Base-by-base conservation (phyloP, 2,797 vertebrate genomes). In the Mormyrops boulengeri region DNA sequence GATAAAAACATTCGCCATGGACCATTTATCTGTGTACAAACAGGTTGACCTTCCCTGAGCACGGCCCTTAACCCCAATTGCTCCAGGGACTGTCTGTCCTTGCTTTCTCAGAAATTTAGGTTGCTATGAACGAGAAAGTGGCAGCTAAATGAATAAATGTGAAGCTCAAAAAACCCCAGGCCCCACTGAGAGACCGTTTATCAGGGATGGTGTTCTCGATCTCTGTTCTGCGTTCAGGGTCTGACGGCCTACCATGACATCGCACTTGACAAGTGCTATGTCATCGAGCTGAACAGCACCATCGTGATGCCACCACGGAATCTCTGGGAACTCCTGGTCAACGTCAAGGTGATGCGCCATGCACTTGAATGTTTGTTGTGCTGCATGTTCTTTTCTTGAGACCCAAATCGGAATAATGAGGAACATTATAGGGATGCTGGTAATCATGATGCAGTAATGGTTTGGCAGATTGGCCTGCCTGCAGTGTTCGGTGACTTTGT, bases 231-330 rank as follows among this genome's bases (percentile, higher is more conserved):
- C 3, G 52, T 0, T 0, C 94, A 99, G 98, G 97, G 97, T 22
- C 94, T 99, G 92, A 99, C 98, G 0, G 98, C 98, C 17, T 99
- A 99, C 88, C 97, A 98, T 0, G 98, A 99, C 94, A 97, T 98
- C 52, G 96, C 96, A 0, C 94, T 99, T 94, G 97, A 99, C 94
- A 98, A 98, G 90, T 99, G 98, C 94, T 99, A 98, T 0, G 96
- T 99, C 80, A 98, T 97, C 0, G 97, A 98, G 91, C 96, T 99
- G 88, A 99, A 99, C 94, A 98, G 97, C 92, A 97, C 97, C 80
- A 96, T 97, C 0, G 97, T 99, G 91, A 97, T 99, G 96, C 97
- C 97, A 0, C 98, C 97, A 7, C 97, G 97, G 22, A 98, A 97
- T 95, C 97, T 99, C 14, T 97, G 97, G 97, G 98, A 99, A 92